Conservation (phyloP, 1,140 invertebrate genomes). For the Drosophila pseudoananassae region DNA sequence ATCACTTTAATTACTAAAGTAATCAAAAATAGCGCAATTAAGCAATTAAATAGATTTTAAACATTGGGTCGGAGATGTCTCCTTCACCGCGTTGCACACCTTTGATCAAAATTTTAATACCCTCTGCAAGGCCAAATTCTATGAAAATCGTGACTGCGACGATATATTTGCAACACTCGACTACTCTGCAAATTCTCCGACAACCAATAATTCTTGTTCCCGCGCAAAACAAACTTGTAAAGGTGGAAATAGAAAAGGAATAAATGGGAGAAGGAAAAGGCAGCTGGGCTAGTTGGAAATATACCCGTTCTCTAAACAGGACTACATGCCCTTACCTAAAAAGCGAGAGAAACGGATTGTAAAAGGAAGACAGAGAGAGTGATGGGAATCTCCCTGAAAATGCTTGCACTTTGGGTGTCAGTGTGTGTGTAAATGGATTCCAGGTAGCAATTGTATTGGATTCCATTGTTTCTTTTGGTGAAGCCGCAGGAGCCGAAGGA, state of each 20-base stretch:
- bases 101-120: too few relatives aligned
- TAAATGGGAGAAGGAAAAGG: slow-evolving; percentile 19
- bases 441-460: slow-evolving; percentile 65
- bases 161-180: slow-evolving; percentile 7
- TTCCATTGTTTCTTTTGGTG: slow-evolving; percentile 46
- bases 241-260: slow-evolving; percentile 23
- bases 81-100: too few relatives aligned
- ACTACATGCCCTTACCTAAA: slow-evolving; percentile 45
- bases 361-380: neutral
- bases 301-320: slow-evolving; percentile 24
- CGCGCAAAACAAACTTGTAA: slow-evolving; percentile 44
- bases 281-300: slow-evolving; percentile 62
- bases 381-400: slow-evolving; percentile 16
- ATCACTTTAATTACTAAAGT: too few relatives aligned
- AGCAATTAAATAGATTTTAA: too few relatives aligned
- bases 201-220: slow-evolving; percentile 37
- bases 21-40: too few relatives aligned
- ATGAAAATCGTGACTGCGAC: neutral
- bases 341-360: slow-evolving; percentile 11
- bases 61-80: too few relatives aligned
- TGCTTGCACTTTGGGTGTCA: neutral
- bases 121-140: too few relatives aligned
- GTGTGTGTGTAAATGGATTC: slow-evolving; percentile 20
- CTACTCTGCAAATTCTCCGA: slow-evolving; percentile 34
- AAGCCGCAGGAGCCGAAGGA: slow-evolving; percentile 10